Conservation (phyloP, 2,113 vertebrate species). For the Stegostoma tigrinum region DNA sequence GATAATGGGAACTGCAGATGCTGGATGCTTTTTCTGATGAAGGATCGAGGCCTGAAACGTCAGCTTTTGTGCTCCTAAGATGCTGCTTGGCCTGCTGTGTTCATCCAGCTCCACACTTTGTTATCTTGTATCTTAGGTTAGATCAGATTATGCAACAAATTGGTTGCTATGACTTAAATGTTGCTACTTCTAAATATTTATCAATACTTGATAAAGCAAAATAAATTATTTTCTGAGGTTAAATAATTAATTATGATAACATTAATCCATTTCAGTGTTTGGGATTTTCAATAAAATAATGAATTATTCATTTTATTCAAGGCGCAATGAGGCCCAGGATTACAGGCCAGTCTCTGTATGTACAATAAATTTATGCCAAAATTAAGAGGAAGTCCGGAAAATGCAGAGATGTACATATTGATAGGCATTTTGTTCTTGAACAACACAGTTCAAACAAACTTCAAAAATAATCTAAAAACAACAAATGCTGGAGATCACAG, state of each 20-base stretch:
- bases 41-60: too few species aligned
- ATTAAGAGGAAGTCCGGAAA: neutral
- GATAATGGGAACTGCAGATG: too few species aligned
- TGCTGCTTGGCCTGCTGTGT: too few species aligned
- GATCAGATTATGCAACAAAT: neutral
- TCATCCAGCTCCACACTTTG: too few species aligned
- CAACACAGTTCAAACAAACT: conserved; percentile 17
- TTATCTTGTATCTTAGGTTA: neutral
- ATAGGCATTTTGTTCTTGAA: neutral
- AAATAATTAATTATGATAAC: neutral
- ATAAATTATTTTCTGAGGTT: neutral
- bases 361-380: neutral
- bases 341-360: neutral
- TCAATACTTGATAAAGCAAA: too few species aligned
- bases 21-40: too few species aligned
- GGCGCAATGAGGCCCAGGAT: neutral
- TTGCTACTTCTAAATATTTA: neutral
- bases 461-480: neutral
- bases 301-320: conserved; percentile 15
- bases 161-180: neutral
- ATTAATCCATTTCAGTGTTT: neutral
- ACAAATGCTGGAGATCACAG: too few species aligned
- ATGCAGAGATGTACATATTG: conserved; percentile 1
- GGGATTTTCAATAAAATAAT: conserved; percentile 14
- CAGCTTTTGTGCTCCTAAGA: too few species aligned